phyloP scores from a whole-genome alignment of 2,113 vertebrate species.

The Peucedramus taeniatus region DNA sequence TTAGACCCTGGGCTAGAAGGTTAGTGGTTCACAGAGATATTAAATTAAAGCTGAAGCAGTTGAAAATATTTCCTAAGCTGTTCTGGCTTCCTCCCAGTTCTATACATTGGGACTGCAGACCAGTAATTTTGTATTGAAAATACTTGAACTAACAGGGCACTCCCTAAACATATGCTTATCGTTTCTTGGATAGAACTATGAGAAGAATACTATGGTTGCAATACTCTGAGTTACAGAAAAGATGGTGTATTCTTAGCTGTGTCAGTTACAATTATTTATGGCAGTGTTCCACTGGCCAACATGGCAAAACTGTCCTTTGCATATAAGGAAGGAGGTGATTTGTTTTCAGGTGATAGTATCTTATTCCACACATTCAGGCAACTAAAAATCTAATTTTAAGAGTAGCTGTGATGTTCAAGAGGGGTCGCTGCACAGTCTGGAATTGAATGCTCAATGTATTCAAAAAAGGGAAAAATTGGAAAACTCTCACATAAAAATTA shows the following conservation, averaged over 20 bases:
- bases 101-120: neutral
- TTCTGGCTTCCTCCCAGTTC: conserved; percentile 11
- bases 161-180: neutral
- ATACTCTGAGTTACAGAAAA: neutral
- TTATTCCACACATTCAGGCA: neutral
- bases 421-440: neutral
- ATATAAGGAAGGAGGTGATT: neutral
- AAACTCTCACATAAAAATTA: neutral
- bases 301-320: neutral
- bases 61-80: conserved; percentile 1
- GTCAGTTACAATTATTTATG: neutral
- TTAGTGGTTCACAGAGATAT: neutral
- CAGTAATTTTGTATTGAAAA: conserved; percentile 44
- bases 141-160: neutral
- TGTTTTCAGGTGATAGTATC: neutral
- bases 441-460: neutral
- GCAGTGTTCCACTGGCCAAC: neutral
- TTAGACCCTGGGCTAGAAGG: conserved; percentile 26
- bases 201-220: neutral
- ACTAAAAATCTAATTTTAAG: neutral
- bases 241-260: neutral
- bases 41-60: conserved; percentile 47
- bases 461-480: neutral
- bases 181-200: neutral
- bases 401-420: neutral